A percentile compares a stretch with the other conserved stretches of the same genome.
Conservation (phyloP, 2,888 invertebrate species). For the Noctua fimbriata region DNA sequence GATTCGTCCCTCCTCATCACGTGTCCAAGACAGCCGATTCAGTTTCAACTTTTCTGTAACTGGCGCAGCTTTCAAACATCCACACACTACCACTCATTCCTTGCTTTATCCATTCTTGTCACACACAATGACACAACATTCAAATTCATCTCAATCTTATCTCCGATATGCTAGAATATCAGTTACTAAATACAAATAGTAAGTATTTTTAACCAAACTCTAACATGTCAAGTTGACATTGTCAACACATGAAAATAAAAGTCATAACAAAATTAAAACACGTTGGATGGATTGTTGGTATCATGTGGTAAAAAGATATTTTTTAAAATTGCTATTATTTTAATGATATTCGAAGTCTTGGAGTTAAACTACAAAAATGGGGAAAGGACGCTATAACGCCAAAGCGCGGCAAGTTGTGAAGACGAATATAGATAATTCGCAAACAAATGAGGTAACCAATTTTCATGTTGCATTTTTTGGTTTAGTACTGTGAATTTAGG, state of each 20-base stretch:
- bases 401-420: constrained; percentile 93
- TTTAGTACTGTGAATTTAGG: not conserved
- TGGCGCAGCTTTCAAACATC: no score
- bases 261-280: constrained; percentile 82
- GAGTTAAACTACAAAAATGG: constrained; percentile 85
- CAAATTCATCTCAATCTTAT: no score
- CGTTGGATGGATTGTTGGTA: constrained; percentile 42
- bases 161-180: not conserved
- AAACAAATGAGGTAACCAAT: constrained; percentile 91
- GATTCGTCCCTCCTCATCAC: no score
- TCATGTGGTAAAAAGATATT: constrained; percentile 1
- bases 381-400: constrained; percentile 93
- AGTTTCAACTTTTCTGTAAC: no score
- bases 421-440: constrained; percentile 93
- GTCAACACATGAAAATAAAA: constrained; percentile 58
- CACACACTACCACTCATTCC: no score
- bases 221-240: no score
- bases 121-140: no score
- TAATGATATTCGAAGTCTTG: constrained; percentile 15
- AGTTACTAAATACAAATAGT: not conserved
- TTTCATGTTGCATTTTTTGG: constrained; percentile 12
- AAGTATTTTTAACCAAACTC: not conserved
- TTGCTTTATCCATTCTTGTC: no score
- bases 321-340: not conserved
- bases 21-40: no score